phyloP scores from a whole-genome alignment of 2,888 invertebrate genomes.

The Pyrgus malvae region DNA sequence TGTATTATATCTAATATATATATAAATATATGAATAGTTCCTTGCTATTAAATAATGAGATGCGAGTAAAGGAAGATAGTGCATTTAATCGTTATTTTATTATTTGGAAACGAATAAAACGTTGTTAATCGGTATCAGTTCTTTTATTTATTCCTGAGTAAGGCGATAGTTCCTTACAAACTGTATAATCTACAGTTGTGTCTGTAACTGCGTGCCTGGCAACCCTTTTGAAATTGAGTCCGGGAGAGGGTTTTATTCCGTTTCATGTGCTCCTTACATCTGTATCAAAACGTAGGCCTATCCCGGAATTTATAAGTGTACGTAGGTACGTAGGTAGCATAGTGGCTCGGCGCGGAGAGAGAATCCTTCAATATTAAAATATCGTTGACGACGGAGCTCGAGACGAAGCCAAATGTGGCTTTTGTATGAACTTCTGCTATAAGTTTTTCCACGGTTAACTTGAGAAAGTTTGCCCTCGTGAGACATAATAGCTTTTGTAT shows the following conservation, averaged over 20 bases:
- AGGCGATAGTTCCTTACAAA: too few relatives aligned
- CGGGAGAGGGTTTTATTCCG: constrained; percentile 9
- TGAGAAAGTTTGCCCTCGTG: constrained; percentile 28
- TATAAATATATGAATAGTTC: too few relatives aligned
- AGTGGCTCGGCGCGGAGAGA: not conserved
- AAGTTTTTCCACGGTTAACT: constrained; percentile 30
- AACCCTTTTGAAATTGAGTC: constrained; percentile 11
- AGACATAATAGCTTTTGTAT: constrained; percentile 31
- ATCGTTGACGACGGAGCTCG: constrained; percentile 12
- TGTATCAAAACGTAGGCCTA: constrained; percentile 11
- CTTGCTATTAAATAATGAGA: too few relatives aligned
- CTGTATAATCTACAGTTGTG: constrained; percentile 1
- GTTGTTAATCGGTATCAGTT: too few relatives aligned
- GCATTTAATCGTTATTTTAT: too few relatives aligned
- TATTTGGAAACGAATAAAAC: too few relatives aligned
- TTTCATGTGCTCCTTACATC: constrained; percentile 13
- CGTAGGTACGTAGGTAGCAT: constrained; percentile 4
- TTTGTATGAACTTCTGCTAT: constrained; percentile 28
- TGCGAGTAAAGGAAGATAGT: too few relatives aligned
- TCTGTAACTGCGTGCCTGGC: not conserved
- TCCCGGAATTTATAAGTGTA: constrained; percentile 10
- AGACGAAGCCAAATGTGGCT: constrained; percentile 22
- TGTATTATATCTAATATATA: too few relatives aligned
- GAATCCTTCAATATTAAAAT: constrained; percentile 25
- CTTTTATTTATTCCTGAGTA: too few relatives aligned